Evolutionary conservation across 2,888 invertebrate genomes (phyloP), one percentile per base, ranked within the genome.

Genomic region (Ophion slaviceki): DNA sequence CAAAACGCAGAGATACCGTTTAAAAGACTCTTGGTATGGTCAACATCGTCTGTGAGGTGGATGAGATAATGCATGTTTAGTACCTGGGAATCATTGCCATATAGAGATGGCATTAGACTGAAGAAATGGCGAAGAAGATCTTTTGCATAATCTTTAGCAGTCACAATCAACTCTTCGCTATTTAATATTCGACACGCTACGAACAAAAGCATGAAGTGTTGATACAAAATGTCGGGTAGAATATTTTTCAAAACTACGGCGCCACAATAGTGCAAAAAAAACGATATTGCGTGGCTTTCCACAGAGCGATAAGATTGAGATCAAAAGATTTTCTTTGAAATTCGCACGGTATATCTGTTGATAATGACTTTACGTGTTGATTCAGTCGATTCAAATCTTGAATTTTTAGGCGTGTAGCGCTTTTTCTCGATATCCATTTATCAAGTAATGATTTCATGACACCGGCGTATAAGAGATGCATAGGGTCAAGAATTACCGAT

Each of bases 201-300:
- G 62, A 85, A 84, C 40, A 86, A 83, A 10, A 82, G 82, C 45
- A 77, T 84, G 80, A 89, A 87, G 68, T 89, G 88, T n/a, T 62
- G 71, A 62, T 87, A 88, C 40, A 80, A 40, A 14, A 79, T 81
- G 32, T 36, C 17, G 11, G 80, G 70, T 32, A 88, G 40, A 57
- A 86, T 59, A 77, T 81, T 20, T 86, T 77, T 72, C 1, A 87
- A 81, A 1, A 87, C 71, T 64, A 87, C 62, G 6, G 78, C 47
- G 17, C 82, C 85, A 66, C 71, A 36, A 14, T 89, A 88, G 20
- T 82, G 77, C 11, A 89, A 68, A 74, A 90, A 80, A 78, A 89
- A 88, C 88, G 72, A 45, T 81, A 88, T 68, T 89, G 89, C 3
- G 89, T 89, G 10, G 89, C 88, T 84, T 90, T 90, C 88, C 89